Evolutionary conservation across 2,888 invertebrate genomes (phyloP).

Genomic region (Rhogogaster chlorosoma): DNA sequence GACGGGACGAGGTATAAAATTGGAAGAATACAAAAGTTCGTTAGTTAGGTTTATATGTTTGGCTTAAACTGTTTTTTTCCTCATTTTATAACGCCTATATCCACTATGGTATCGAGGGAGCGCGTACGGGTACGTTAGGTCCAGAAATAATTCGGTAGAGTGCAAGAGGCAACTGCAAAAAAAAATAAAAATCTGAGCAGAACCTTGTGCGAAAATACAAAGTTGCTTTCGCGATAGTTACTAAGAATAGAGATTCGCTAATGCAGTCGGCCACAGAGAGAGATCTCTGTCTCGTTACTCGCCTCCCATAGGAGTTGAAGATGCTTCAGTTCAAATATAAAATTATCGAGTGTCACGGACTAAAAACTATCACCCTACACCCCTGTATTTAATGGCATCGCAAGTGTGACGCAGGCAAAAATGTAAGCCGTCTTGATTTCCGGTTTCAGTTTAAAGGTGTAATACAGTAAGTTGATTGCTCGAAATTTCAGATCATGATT

Average conservation of each 20-base stretch:
- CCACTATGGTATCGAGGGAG: neutral
- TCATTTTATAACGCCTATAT: slow-evolving; percentile 10
- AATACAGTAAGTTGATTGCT: neutral
- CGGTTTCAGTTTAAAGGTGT: neutral
- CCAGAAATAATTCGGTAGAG: slow-evolving; percentile 25
- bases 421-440: neutral
- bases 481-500: neutral
- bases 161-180: neutral
- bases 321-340: neutral
- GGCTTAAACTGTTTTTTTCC: neutral
- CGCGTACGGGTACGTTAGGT: neutral
- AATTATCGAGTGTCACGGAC: neutral
- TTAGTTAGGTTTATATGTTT: neutral
- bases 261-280: neutral
- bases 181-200: neutral
- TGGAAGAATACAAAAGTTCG: neutral
- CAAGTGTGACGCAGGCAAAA: neutral
- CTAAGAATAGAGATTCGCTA: slow-evolving; percentile 28
- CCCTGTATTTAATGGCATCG: neutral
- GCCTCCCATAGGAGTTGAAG: slow-evolving; percentile 14
- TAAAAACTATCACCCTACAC: neutral
- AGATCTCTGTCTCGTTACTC: slow-evolving; percentile 14
- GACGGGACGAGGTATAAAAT: neutral
- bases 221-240: slow-evolving; percentile 23
- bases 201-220: slow-evolving; percentile 21